These are phyloP conservation scores for Microctonus aethiopoides DNA, from an alignment of 2,888 invertebrate genomes.

Conservation along the genomic window DNA sequence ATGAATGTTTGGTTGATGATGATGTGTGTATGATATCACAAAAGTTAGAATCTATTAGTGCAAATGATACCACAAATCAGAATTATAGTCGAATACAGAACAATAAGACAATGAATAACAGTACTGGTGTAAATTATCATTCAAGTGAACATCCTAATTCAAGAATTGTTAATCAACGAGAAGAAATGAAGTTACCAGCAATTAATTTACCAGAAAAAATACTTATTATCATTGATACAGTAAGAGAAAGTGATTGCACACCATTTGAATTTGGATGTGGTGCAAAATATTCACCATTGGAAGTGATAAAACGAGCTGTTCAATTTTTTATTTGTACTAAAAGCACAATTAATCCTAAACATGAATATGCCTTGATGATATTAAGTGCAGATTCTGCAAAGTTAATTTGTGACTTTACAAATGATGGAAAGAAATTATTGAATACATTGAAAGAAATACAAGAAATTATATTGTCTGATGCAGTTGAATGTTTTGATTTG, in stretches of 20 bases:
- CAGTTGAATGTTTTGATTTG: slow-evolving; percentile 71
- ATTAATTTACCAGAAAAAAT: slow-evolving; percentile 71
- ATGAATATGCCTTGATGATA: slow-evolving; percentile 74
- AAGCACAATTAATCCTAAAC: slow-evolving; percentile 71
- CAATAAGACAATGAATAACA: not conserved
- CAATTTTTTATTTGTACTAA: slow-evolving; percentile 75
- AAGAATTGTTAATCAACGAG: slow-evolving; percentile 10
- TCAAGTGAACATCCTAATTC: not conserved
- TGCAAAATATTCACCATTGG: slow-evolving; percentile 70
- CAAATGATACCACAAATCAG: slow-evolving; percentile 38
- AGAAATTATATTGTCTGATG: slow-evolving; percentile 66
- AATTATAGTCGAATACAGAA: slow-evolving; percentile 13
- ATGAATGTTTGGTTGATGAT: slow-evolving; percentile 44
- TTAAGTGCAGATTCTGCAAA: slow-evolving; percentile 70
- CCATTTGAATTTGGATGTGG: slow-evolving; percentile 71
- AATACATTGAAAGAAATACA: slow-evolving; percentile 70
- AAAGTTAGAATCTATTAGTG: slow-evolving; percentile 40
- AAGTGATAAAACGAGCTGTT: slow-evolving; percentile 74
- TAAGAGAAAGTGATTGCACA: slow-evolving; percentile 71
- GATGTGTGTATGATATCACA: slow-evolving; percentile 42
- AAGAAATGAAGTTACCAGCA: not conserved
- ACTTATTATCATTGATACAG: slow-evolving; percentile 74
- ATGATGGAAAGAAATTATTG: slow-evolving; percentile 71
- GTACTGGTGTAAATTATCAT: not conserved
- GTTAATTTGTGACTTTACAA: slow-evolving; percentile 75